These are phyloP conservation scores for Prolemur simus DNA, from an alignment of 2,113 vertebrate genomes.

Conservation along the genomic window DNA sequence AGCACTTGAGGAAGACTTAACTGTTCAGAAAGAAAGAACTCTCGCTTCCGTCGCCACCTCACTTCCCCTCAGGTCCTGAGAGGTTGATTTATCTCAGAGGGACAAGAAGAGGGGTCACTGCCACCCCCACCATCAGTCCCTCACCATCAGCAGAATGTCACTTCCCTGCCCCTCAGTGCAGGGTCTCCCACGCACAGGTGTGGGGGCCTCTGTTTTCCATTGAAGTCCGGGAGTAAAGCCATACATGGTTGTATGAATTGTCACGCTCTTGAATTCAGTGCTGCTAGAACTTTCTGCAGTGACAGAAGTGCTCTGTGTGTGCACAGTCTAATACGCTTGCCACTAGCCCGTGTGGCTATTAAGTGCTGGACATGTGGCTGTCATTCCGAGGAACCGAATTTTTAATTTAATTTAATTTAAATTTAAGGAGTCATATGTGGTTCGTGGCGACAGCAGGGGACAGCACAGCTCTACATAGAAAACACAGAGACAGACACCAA, in stretches of 20 bases:
- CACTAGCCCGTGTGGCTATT: not conserved
- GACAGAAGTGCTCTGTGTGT: not conserved
- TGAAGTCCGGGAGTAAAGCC: not conserved
- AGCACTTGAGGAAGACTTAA: not conserved
- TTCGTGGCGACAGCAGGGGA: not conserved
- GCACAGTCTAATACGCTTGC: not conserved
- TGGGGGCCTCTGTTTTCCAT: not conserved
- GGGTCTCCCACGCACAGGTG: not conserved
- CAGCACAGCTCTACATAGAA: not conserved
- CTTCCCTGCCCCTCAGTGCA: not conserved
- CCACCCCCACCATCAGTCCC: too few relatives aligned
- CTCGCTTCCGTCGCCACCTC: not conserved
- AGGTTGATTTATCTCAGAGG: not conserved
- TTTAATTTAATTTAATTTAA: not conserved
- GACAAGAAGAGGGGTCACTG: not conserved
- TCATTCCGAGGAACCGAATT: not conserved
- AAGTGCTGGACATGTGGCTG: not conserved
- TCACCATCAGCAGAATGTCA: not conserved
- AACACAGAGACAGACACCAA: not conserved
- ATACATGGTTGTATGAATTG: rapidly evolving
- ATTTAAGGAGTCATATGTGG: not conserved
- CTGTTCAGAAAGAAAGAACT: not conserved
- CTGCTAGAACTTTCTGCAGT: not conserved
- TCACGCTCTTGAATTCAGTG: not conserved
- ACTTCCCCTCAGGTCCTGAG: too few relatives aligned